These are phyloP conservation scores for Xylophagus ater DNA, from an alignment of 2,888 invertebrate species.

Conservation along the genomic window DNA sequence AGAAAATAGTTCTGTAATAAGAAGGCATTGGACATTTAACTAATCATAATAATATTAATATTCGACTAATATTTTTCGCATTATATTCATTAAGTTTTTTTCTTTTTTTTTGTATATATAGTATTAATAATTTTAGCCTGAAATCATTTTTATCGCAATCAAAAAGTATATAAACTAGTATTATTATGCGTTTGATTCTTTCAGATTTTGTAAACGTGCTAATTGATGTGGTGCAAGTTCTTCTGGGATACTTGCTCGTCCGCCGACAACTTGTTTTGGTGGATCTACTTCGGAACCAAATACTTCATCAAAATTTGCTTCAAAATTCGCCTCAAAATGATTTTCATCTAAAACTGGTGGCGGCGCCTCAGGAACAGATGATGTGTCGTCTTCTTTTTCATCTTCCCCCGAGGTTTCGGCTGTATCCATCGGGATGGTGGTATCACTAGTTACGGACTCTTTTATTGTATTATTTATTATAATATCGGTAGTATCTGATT, in stretches of 20 bases:
- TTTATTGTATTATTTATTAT: slow-evolving; percentile 7
- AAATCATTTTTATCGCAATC: no score
- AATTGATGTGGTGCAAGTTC: slow-evolving; percentile 81
- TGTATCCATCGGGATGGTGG: no score
- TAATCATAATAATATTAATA: no score
- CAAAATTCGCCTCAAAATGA: slow-evolving; percentile 37
- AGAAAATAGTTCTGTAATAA: no score
- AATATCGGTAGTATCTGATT: slow-evolving; percentile 14
- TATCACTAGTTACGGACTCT: no score
- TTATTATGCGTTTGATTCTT: slow-evolving; percentile 79
- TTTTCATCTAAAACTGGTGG: slow-evolving; percentile 21
- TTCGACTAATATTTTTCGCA: no score
- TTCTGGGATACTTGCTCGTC: slow-evolving; percentile 75
- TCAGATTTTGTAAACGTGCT: slow-evolving; percentile 75
- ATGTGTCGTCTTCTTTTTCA: slow-evolving; percentile 1
- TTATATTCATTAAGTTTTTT: no score
- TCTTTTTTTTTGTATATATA: no score
- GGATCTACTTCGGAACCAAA: slow-evolving; percentile 37
- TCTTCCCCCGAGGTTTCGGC: background rate
- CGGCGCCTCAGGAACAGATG: slow-evolving; percentile 5
- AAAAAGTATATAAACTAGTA: no score
- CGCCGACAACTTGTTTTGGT: slow-evolving; percentile 62
- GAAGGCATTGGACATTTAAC: no score
- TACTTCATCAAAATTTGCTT: slow-evolving; percentile 40
- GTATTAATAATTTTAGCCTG: no score